Evolutionary conservation across 1,140 invertebrate genomes (phyloP).

Genomic region (Tribolium castaneum): DNA sequence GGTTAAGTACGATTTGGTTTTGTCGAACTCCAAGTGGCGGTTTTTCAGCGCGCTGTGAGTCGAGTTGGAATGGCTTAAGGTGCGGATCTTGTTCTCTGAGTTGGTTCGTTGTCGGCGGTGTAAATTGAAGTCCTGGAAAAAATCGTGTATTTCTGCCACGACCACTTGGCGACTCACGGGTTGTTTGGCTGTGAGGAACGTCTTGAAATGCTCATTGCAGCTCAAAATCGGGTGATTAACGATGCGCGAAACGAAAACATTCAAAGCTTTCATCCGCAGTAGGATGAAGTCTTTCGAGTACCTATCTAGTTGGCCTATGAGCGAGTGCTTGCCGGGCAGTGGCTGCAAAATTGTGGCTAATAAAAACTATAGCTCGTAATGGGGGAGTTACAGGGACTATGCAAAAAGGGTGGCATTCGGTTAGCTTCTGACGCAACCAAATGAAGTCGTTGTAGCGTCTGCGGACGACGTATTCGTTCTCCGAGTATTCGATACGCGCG

Average conservation of each 20-base stretch:
- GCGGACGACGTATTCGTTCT: slow-evolving; percentile 76
- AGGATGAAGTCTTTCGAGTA: slow-evolving; percentile 82
- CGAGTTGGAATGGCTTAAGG: slow-evolving; percentile 48
- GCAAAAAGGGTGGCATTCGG: slow-evolving; percentile 75
- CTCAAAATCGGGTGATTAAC: slow-evolving; percentile 76
- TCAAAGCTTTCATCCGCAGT: slow-evolving; percentile 76
- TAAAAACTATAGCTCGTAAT: slow-evolving; percentile 41
- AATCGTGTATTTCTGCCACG: background rate
- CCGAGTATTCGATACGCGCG: slow-evolving; percentile 74
- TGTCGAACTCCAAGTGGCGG: slow-evolving; percentile 74
- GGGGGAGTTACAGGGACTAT: slow-evolving; percentile 73
- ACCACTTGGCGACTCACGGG: slow-evolving; percentile 64
- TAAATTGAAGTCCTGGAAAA: slow-evolving; percentile 72
- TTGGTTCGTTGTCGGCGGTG: slow-evolving; percentile 73
- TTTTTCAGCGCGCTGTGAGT: slow-evolving; percentile 65
- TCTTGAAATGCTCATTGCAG: slow-evolving; percentile 74
- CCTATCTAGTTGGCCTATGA: slow-evolving; percentile 77
- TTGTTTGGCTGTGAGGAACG: slow-evolving; percentile 77
- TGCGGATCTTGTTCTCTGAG: slow-evolving; percentile 69
- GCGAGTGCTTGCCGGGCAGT: slow-evolving; percentile 78
- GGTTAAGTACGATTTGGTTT: slow-evolving; percentile 73
- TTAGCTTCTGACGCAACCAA: slow-evolving; percentile 76
- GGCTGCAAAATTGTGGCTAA: slow-evolving; percentile 68
- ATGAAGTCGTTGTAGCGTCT: slow-evolving; percentile 82
- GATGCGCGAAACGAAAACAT: slow-evolving; percentile 73